phyloP scores from a whole-genome alignment of 2,888 invertebrate genomes.

The Melolontha melolontha region DNA sequence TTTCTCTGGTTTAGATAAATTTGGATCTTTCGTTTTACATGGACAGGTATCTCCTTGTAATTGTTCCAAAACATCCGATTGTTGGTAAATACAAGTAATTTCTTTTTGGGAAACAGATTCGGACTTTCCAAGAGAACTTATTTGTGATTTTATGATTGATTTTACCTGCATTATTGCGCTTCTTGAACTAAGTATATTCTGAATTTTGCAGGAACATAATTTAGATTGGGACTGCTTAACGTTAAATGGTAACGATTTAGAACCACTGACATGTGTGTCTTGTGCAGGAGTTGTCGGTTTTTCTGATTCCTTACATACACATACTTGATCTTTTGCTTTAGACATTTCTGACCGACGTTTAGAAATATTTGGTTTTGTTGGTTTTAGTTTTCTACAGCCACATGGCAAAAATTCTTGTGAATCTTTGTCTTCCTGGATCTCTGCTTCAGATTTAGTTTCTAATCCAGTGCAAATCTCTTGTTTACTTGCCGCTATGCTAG shows the following conservation, averaged over 20 bases:
- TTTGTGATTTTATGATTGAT: too few species aligned
- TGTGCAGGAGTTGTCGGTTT: not conserved
- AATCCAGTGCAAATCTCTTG: too few species aligned
- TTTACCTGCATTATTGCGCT: too few species aligned
- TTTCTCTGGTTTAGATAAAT: not conserved
- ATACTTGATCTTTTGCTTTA: not conserved
- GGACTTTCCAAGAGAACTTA: too few species aligned
- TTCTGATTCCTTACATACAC: not conserved
- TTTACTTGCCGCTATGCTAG: too few species aligned
- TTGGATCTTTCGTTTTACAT: not conserved
- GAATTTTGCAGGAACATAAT: not conserved
- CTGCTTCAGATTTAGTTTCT: not conserved
- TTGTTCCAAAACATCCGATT: not conserved
- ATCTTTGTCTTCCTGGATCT: slow-evolving; percentile 1
- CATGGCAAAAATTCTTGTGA: slow-evolving; percentile 10
- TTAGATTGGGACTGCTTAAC: not conserved
- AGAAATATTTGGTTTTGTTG: too few species aligned
- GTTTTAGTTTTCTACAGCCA: not conserved
- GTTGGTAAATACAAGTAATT: not conserved
- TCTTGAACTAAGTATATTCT: too few species aligned
- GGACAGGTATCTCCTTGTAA: not conserved
- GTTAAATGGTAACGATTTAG: not conserved
- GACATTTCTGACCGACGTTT: too few species aligned
- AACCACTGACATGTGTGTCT: not conserved
- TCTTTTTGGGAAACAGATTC: too few species aligned